Percentiles rank a stretch among this genome's conserved stretches.
Conservation (phyloP, 2,888 invertebrate species). For the Latrodectus hesperus region DNA sequence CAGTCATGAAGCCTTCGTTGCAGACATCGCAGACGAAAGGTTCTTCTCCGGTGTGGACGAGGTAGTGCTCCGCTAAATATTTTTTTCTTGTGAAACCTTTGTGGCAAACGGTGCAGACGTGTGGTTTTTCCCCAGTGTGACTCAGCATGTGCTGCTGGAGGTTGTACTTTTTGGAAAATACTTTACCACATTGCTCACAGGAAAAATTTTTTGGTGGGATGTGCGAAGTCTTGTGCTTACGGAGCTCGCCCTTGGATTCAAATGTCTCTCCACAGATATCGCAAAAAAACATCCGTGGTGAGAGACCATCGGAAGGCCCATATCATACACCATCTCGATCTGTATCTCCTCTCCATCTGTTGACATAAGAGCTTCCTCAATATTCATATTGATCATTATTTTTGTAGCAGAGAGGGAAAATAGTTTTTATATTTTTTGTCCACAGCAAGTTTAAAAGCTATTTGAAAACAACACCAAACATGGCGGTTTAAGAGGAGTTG, state of each 20-base stretch:
- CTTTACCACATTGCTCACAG: conserved; percentile 46
- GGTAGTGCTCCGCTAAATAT: conserved; percentile 50
- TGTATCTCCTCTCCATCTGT: conserved; percentile 48
- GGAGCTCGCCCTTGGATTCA: conserved; percentile 34
- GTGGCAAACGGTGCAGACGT: conserved; percentile 41
- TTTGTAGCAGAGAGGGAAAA: not conserved
- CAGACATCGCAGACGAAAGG: conserved; percentile 52
- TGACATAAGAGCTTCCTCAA: conserved; percentile 52
- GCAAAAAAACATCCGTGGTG: conserved; percentile 33
- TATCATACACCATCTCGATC: conserved; percentile 54
- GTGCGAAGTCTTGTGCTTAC: conserved; percentile 61
- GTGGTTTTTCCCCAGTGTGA: conserved; percentile 57
- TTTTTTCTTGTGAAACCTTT: conserved; percentile 62
- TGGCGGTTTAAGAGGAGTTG: conserved; percentile 66
- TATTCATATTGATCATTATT: conserved; percentile 26
- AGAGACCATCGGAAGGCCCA: conserved; percentile 9
- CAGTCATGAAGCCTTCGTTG: conserved; percentile 51
- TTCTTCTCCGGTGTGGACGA: conserved; percentile 58
- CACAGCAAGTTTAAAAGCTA: not conserved
- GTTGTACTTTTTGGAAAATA: conserved; percentile 54
- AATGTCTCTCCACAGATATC: conserved; percentile 50
- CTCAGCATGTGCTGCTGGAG: conserved; percentile 59
- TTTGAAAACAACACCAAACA: conserved; percentile 62
- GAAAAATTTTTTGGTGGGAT: conserved; percentile 51
- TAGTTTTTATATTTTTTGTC: not conserved